These are phyloP conservation scores for Castor canadensis DNA, from an alignment of 2,113 vertebrate genomes.

Conservation along the genomic window DNA sequence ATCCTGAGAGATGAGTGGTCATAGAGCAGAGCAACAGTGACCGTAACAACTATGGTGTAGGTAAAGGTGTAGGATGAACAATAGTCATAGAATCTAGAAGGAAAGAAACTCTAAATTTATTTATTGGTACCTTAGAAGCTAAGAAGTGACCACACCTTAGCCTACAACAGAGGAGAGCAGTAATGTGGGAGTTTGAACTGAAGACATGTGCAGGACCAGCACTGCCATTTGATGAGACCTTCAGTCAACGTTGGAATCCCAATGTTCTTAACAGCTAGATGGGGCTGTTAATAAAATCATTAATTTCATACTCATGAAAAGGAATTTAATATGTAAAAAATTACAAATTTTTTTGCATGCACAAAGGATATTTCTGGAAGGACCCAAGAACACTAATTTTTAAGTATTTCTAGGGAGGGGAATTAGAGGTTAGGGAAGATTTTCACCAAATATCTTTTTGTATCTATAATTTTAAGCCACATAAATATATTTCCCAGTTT, in stretches of 20 bases:
- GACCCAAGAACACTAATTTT: not conserved
- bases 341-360: not conserved
- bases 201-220: not conserved
- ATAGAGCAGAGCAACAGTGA: not conserved
- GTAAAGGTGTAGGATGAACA: not conserved
- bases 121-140: not conserved
- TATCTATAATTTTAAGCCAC: not conserved
- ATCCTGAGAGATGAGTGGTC: not conserved
- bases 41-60: not conserved
- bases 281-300: not conserved
- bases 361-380: constrained; percentile 11
- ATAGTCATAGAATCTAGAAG: not conserved
- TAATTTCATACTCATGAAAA: too few relatives aligned
- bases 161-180: not conserved
- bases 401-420: not conserved
- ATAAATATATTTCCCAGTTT: not conserved
- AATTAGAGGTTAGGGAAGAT: not conserved
- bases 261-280: not conserved
- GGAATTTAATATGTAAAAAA: not conserved
- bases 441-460: not conserved
- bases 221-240: not conserved
- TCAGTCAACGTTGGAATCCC: not conserved
- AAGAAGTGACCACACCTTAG: not conserved
- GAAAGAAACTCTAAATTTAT: not conserved
- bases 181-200: not conserved